Evolutionary conservation across 2,113 vertebrate genomes (phyloP).

Genomic region (Hemiscyllium ocellatum): DNA sequence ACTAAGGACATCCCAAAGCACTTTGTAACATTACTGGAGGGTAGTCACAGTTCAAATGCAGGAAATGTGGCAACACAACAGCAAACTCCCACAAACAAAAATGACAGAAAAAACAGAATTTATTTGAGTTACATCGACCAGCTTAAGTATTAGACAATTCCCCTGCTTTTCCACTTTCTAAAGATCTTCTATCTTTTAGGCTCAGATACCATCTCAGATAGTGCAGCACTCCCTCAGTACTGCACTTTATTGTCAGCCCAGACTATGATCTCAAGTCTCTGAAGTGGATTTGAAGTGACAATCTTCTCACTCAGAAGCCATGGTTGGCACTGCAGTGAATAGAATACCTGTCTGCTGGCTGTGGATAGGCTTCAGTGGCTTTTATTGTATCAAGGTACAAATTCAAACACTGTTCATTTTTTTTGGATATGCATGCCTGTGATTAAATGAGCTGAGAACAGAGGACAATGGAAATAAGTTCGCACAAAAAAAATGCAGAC

Average conservation of each 20-base stretch:
- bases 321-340: not conserved
- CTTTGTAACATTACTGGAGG: not conserved
- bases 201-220: not conserved
- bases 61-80: not conserved
- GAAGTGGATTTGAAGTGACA: not conserved
- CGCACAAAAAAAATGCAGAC: slow-evolving; percentile 51
- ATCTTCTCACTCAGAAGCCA: not conserved
- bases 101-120: not conserved
- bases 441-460: slow-evolving; percentile 50
- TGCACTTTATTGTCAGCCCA: not conserved
- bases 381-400: slow-evolving; percentile 46
- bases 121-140: not conserved
- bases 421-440: slow-evolving; percentile 55
- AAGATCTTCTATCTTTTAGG: not conserved
- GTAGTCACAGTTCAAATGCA: not conserved
- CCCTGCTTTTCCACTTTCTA: not conserved
- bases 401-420: slow-evolving; percentile 46
- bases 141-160: not conserved
- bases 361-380: not conserved
- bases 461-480: slow-evolving; percentile 56
- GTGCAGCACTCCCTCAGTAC: not conserved
- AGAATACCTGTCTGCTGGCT: not conserved
- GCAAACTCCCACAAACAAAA: not conserved
- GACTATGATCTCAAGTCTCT: not conserved
- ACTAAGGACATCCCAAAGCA: not conserved